Conservation (phyloP, 2,888 invertebrate species). For the Eretmocerus hayati region DNA sequence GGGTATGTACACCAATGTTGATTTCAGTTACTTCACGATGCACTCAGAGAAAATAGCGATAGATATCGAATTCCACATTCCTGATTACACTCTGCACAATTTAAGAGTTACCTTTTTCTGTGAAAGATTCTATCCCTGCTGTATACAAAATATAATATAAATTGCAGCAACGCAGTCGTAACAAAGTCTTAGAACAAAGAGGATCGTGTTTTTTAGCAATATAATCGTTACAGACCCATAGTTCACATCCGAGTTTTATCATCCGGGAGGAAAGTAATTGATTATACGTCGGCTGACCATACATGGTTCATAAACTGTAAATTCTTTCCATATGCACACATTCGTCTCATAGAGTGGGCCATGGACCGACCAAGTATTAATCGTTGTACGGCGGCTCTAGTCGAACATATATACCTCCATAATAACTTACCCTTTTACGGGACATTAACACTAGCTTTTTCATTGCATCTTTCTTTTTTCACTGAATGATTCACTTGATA, state of each 20-base stretch:
- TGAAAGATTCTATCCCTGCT: too few relatives aligned
- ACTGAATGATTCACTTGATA: constrained; percentile 32
- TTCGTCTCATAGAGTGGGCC: constrained; percentile 25
- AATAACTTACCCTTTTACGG: constrained; percentile 22
- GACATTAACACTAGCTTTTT: constrained; percentile 5
- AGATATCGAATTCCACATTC: too few relatives aligned
- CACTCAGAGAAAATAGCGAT: too few relatives aligned
- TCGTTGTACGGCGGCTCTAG: constrained; percentile 43
- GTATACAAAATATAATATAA: neutral
- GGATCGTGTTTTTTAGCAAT: neutral
- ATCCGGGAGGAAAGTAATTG: neutral
- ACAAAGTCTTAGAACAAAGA: neutral
- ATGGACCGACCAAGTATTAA: constrained; percentile 35
- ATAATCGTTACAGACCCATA: neutral
- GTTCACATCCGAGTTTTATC: too few relatives aligned
- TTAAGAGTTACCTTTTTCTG: too few relatives aligned
- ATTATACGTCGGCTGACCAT: constrained; percentile 16
- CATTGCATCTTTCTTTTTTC: neutral
- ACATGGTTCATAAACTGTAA: constrained; percentile 1
- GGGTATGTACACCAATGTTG: too few relatives aligned
- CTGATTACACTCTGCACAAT: too few relatives aligned
- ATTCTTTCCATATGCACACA: neutral
- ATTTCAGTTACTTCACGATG: too few relatives aligned
- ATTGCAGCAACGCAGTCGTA: neutral
- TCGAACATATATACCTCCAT: constrained; percentile 44